Evolutionary conservation across 2,888 invertebrate genomes (phyloP), one percentile per base, ranked within the genome.

Genomic region (Imbricaverruca yamaguchii): DNA sequence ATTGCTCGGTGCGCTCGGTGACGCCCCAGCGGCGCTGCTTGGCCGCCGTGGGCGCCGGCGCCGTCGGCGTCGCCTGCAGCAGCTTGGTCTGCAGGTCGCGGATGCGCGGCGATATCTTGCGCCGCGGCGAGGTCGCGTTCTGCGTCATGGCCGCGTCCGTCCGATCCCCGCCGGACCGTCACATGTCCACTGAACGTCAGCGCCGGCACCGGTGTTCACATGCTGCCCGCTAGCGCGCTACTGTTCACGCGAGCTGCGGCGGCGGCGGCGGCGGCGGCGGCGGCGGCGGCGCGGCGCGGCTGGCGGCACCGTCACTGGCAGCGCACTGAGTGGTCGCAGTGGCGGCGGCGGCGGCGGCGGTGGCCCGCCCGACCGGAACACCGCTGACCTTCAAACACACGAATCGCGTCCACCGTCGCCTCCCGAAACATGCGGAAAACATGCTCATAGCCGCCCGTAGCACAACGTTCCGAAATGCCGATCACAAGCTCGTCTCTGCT

Each of bases 321-420:
- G 65, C 9, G 65, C 23, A 67, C 23, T 23, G 65, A 23, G 23
- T 1, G 65, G 23, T 39, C 39, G 39, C 39, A 39, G 39, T 4
- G 39, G 39, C 39, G 39, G 39, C 39, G 39, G 39, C 39, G 39
- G 39, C 39, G 4, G 39, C 39, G 39, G 39, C 39, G 39, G 39
- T 4, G 39, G 39, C 39, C 65, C 65, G 65, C 65, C 21, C 65
- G 65, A 12, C 23, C 65, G 39, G 69, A 69, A 69, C 69, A 39
- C 15, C 67, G 69, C 69, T 69, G 69, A 69, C 69, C 69, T 69
- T 69, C 69, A 69, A 69, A 69, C 39, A 69, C 13, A 69, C 69
- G 39, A 69, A 39, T 69, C 39, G 39, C 69, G 18, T 18, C 61
- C 18, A 61, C 61, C 61, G 61, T 18, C 61, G 69, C 12, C 69